Conservation (phyloP, 2,797 vertebrate species). For the Sebastes vulpes region DNA sequence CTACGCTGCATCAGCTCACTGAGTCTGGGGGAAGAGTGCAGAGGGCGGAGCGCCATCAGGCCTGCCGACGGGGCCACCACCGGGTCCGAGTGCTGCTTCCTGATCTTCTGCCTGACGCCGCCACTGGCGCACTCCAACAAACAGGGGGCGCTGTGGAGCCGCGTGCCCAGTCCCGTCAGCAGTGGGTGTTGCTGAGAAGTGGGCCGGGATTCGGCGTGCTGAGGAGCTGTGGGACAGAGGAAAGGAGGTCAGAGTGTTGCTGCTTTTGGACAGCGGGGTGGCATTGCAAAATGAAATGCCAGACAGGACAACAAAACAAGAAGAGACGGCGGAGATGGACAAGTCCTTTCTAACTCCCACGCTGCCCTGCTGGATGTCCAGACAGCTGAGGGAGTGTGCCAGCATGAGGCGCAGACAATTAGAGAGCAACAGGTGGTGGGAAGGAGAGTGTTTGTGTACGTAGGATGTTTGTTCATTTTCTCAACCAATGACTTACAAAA, state of each 20-base stretch:
- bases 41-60: conserved; percentile 87
- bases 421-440: conserved; percentile 13
- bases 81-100: conserved; percentile 94
- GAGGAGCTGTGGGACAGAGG: conserved; percentile 54
- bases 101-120: conserved; percentile 91
- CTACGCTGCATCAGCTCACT: conserved; percentile 96
- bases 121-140: conserved; percentile 88
- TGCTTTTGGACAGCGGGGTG: conserved; percentile 17
- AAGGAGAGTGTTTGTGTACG: not conserved
- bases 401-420: conserved; percentile 63
- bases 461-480: not conserved
- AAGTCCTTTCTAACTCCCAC: not conserved
- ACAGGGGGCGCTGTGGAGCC: conserved; percentile 97
- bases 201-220: conserved; percentile 61
- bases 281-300: not conserved
- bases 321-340: not conserved
- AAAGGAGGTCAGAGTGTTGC: not conserved
- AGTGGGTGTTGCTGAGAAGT: conserved; percentile 75
- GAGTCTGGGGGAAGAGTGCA: conserved; percentile 93
- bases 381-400: conserved; percentile 87
- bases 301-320: not conserved
- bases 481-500: conserved; percentile 21
- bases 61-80: conserved; percentile 76
- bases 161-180: conserved; percentile 87
- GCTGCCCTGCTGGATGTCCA: conserved; percentile 74